phyloP scores from a whole-genome alignment of 2,888 invertebrate genomes.

The Teleiodes luculella region DNA sequence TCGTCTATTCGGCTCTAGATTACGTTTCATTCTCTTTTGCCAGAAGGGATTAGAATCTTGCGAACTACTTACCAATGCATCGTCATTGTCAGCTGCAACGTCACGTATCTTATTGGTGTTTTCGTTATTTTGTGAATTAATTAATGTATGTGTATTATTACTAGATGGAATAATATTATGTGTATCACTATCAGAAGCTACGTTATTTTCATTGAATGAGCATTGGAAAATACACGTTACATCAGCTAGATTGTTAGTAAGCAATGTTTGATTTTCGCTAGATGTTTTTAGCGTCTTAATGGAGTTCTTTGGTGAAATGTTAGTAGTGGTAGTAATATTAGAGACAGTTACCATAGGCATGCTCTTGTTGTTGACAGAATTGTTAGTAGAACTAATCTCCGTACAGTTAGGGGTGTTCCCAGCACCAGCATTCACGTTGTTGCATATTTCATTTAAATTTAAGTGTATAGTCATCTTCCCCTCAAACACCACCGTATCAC shows the following conservation, averaged over 20 bases:
- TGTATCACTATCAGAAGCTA: conserved; percentile 39
- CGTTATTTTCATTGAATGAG: conserved; percentile 37
- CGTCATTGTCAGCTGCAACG: conserved; percentile 44
- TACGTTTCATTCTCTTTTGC: conserved; percentile 65
- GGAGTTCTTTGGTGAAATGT: conserved; percentile 74
- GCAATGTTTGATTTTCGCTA: conserved; percentile 44
- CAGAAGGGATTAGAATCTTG: conserved; percentile 72
- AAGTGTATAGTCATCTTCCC: conserved; percentile 77
- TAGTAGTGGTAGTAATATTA: conserved; percentile 76
- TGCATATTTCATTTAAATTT: conserved; percentile 74
- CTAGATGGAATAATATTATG: conserved; percentile 33
- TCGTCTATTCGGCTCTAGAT: conserved; percentile 67
- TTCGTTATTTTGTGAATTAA: conserved; percentile 32
- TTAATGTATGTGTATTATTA: conserved; percentile 32
- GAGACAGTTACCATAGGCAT: conserved; percentile 79
- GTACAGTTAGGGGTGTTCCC: conserved; percentile 57
- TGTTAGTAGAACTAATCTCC: conserved; percentile 45
- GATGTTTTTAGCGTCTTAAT: conserved; percentile 65
- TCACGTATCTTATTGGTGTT: conserved; percentile 31
- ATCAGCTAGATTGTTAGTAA: conserved; percentile 49
- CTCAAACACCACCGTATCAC: conserved; percentile 74
- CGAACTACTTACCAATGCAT: conserved; percentile 58
- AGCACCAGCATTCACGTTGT: conserved; percentile 67
- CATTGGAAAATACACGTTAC: conserved; percentile 50
- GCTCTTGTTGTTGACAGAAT: conserved; percentile 65